Evolutionary conservation across 2,113 vertebrate genomes (phyloP), one percentile per base, ranked within the genome.

Genomic region (Mus spicilegus): DNA sequence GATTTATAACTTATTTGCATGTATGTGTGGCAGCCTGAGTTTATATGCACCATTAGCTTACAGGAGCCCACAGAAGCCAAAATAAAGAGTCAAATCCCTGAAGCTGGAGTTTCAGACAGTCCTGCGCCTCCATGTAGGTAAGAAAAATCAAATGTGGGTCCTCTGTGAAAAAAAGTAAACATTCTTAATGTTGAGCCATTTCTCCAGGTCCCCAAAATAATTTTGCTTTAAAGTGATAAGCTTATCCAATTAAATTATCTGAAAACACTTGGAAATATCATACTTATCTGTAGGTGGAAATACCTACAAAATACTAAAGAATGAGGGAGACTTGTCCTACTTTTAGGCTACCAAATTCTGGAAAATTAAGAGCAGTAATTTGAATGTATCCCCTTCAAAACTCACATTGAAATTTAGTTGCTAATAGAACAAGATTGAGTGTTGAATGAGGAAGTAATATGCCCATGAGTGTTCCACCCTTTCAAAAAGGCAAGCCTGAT

Each of bases 161-260:
- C 77, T 58, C 54, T 82, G 9, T 82, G 54, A 70, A 2, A 61
- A 7, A 82, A 24, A 82, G 24, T 28, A 84, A 61, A 61, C 13
- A 61, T 8, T 39, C 12, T 16, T 39, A 61, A 84, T 61, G 22
- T 17, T 61, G 11, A 61, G 0, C 7, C 56, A 84, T 39, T 39
- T 61, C 36, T 84, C 56, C 13, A 56, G 10, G 6, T 24, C 5
- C 17, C 2, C 70, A 26, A 92, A 91, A 92, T 63, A 36, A 89
- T 39, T 73, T 82, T 54, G 46, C 69, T 95, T 89, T 72, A 70
- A 85, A 91, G 63, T 82, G 30, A 39, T 77, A 65, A 77, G 90
- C 58, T 36, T 65, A 77, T 75, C 36, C 67, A 87, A 54, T 22
- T 42, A 77, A 54, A 58, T 33, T 56, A 49, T 76, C 72, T 80